Evolutionary conservation across 2,113 vertebrate species (phyloP), one percentile per base, ranked within the genome.

Genomic region (Dermatemys mawii): DNA sequence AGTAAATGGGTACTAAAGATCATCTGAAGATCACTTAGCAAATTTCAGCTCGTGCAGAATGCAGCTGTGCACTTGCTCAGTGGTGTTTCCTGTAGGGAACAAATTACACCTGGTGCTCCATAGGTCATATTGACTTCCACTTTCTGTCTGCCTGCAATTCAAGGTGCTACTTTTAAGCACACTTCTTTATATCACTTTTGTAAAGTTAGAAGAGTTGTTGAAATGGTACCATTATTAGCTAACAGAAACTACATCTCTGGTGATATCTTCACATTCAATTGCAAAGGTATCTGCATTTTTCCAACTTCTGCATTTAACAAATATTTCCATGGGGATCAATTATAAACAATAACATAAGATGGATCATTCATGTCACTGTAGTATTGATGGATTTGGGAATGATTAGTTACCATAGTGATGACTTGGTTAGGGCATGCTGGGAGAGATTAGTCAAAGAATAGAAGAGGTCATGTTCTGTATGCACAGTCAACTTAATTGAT

Each of bases 341-440:
- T 78, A 88, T 27, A 89, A 96, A 89, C 57, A 92, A 78, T 29
- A 60, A 57, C 49, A 63, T 38, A 49, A 78, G 49, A 84, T 80
- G 87, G 49, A 91, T 88, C 57, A 4, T 21, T 50, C 11, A 35
- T 32, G 11, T 86, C 29, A 9, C 24, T 10, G 17, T n/a, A 60
- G 81, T 92, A 79, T 55, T 83, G 89, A 95, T 51, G 75, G 60
- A 95, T 95, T 89, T 95, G 93, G 86, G 94, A 96, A 81, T 97
- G 86, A 94, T 81, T 73, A 48, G 96, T 98, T 98, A 86, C 91
- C 87, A 97, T 95, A 85, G 96, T 32, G 83, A 97, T 94, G 81
- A 32, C 90, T 96, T 92, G 84, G 73, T 63, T 87, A 88, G 84
- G 85, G 67, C 85, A 93, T 87, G 86, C 78, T 94, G 75, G 78